Base-by-base conservation (phyloP, 2,113 vertebrate species). In the Anarrhichthys ocellatus region DNA sequence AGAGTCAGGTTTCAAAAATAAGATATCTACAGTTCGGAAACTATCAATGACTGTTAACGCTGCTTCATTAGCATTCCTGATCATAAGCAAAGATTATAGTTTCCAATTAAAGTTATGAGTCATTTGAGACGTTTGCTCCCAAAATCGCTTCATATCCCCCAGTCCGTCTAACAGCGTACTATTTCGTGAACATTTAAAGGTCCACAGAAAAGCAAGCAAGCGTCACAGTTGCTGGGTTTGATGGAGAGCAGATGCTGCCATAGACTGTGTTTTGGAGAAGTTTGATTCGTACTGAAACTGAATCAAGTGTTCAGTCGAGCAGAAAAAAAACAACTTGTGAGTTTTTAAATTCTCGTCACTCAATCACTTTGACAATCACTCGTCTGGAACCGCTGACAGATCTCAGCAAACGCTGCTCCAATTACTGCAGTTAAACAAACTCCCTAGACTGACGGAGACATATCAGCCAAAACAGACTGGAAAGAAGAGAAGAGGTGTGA, bases 371-470 rank as follows among this genome's bases (percentile, higher is more conserved):
- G 13, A 44, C 40, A 76, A 78, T 69, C 59, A 54, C 24, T 42
- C 14, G 61, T 58, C 69, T 69, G 46, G 17, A 80, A 40, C 66
- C 63, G 8, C 27, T 34, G 62, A 78, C 38, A 58, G 29, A 78
- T 50, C 58, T 65, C 24, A 29, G 58, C 22, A 38, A 76, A 78
- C 6, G 46, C 22, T 73, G 20, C 44, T 79, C 48, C 82, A 87
- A 84, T 90, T 89, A 88, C 73, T 42, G 78, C 27, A 65, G 46
- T 81, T 62, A 73, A 79, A 15, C 67, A 72, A 78, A 84, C 59
- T 50, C 38, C 18, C 36, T 1, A 54, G 69, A 27, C 38, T 63
- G 83, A 71, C 14, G 0, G 27, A 72, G 36, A 80, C 40, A 72
- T 74, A 34, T 80, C 46, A 77, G 18, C n/a, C 32, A 27, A 48